Percentiles rank a stretch among this genome's conserved stretches.
Evolutionary conservation across 1,140 invertebrate species (phyloP).

Genomic region (Drosophila lowei): DNA sequence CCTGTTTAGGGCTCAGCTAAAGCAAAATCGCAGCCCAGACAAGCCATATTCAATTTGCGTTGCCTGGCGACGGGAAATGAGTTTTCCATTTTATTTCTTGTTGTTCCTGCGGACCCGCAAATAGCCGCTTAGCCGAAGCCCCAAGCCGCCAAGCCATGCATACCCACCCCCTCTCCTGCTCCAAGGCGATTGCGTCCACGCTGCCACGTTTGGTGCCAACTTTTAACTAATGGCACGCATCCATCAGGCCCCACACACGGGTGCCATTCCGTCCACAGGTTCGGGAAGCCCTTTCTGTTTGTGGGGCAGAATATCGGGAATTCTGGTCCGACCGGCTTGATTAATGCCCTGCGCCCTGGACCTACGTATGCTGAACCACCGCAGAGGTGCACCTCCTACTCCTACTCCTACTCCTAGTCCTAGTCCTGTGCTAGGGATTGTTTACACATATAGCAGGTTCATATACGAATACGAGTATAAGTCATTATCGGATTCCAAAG

Average conservation of each 20-base stretch:
- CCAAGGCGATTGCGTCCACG: neutral
- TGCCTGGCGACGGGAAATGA: constrained; percentile 58
- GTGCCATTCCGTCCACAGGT: neutral
- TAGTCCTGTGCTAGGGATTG: neutral
- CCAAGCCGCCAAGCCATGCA: constrained; percentile 6
- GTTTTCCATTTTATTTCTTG: constrained; percentile 40
- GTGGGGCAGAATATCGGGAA: neutral
- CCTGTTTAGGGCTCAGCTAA: constrained; percentile 57
- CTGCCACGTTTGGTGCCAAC: constrained; percentile 31
- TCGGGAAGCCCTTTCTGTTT: constrained; percentile 15
- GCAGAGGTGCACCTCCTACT: neutral
- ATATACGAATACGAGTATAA: constrained; percentile 26
- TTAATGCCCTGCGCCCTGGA: constrained; percentile 37
- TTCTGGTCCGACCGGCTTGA: constrained; percentile 29
- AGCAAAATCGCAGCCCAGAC: constrained; percentile 29
- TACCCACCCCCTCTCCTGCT: constrained; percentile 20
- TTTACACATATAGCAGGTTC: neutral
- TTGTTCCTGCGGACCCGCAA: constrained; percentile 4
- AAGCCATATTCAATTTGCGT: constrained; percentile 50
- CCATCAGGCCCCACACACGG: constrained; percentile 34
- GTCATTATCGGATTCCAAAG: constrained; percentile 36
- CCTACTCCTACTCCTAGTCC: too few relatives aligned
- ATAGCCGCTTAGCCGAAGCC: constrained; percentile 1
- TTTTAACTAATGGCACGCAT: constrained; percentile 62
- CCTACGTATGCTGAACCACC: neutral